A percentile compares a stretch with the other conserved stretches of the same genome.
phyloP scores from a whole-genome alignment of 2,113 vertebrate species.

The Vulpes ferrilata region DNA sequence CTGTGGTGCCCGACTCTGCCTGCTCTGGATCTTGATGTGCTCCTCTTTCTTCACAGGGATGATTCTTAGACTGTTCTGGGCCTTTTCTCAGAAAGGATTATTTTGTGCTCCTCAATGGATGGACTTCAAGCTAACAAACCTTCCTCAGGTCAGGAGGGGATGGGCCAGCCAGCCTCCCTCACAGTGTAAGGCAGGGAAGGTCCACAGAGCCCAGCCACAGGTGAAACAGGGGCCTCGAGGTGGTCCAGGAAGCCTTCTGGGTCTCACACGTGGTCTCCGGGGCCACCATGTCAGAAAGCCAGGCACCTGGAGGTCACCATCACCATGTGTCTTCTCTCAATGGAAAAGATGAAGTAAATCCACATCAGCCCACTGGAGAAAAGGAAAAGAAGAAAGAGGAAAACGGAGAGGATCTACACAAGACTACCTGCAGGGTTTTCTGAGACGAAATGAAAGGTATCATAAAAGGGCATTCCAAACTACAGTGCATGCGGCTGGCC shows the following conservation, averaged over 20 bases:
- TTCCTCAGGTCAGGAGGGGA: neutral
- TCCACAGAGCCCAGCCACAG: neutral
- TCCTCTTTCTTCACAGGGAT: neutral
- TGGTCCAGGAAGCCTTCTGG: no score
- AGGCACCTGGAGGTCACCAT: neutral
- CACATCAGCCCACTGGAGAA: neutral
- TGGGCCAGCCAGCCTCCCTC: neutral
- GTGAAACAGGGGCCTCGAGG: neutral
- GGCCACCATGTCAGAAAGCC: neutral
- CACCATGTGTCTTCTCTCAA: neutral
- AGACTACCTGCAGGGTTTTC: neutral
- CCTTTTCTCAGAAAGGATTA: neutral
- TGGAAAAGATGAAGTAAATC: neutral
- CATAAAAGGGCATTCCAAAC: neutral
- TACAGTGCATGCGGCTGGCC: no score
- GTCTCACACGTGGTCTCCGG: neutral
- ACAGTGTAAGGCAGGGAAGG: neutral
- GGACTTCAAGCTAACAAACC: neutral
- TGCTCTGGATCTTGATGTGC: neutral
- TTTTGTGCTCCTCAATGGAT: neutral
- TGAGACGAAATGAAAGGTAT: neutral
- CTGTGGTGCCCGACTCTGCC: neutral
- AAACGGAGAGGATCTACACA: neutral
- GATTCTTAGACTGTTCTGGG: neutral
- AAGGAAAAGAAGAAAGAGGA: neutral